Conservation (phyloP, 2,888 invertebrate genomes). For the Latrodectus hesperus region DNA sequence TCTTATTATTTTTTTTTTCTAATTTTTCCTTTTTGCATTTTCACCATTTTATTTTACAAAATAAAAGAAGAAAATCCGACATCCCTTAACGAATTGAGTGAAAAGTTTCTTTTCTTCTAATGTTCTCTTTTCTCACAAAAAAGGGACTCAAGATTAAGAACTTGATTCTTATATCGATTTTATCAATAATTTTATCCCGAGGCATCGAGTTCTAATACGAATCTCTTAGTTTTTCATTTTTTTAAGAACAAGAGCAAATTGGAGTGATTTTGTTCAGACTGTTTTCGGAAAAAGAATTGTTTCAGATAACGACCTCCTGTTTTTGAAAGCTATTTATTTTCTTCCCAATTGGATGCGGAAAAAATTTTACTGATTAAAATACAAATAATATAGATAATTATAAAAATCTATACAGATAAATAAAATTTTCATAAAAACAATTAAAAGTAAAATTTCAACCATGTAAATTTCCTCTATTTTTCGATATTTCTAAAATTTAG, state of each 20-base stretch:
- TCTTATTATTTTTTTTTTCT: neutral
- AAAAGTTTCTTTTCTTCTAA: slow-evolving; percentile 22
- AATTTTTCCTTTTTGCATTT: slow-evolving; percentile 6
- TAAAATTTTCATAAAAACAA: neutral
- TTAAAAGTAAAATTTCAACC: too few species aligned
- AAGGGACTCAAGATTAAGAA: slow-evolving; percentile 35
- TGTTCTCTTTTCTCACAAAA: slow-evolving; percentile 4
- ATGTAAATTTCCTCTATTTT: too few species aligned
- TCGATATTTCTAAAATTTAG: too few species aligned
- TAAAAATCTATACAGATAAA: neutral
- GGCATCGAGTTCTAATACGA: neutral
- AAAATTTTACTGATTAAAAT: neutral
- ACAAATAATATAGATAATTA: neutral
- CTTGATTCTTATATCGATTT: slow-evolving; percentile 50
- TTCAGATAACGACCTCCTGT: neutral
- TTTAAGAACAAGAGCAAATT: slow-evolving; percentile 1
- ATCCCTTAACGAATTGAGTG: slow-evolving; percentile 37
- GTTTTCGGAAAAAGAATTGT: neutral
- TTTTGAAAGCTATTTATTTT: neutral
- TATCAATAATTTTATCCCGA: slow-evolving; percentile 27
- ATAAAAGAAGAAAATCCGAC: neutral
- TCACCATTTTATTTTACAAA: neutral
- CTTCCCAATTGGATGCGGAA: neutral
- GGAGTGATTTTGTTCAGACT: slow-evolving; percentile 15
- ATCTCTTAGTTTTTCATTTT: neutral